Evolutionary conservation across 2,888 invertebrate genomes (phyloP), one percentile per base, ranked within the genome.

Genomic region (Listrodromus nycthemerus): DNA sequence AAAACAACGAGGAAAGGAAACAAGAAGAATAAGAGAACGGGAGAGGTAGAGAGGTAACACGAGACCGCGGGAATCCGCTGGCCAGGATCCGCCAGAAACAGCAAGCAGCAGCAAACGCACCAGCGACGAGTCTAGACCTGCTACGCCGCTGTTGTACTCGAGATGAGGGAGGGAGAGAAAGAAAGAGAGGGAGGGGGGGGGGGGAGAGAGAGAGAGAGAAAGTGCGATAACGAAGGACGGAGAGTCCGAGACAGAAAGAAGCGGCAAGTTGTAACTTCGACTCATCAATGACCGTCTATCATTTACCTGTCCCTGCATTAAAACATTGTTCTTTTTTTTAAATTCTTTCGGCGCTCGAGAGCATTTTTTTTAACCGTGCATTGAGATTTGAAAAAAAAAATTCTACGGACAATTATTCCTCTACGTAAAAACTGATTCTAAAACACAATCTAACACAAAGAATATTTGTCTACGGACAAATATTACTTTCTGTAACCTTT

Each of bases 21-120:
- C n/a, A 33, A 63, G 41, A 76, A 48, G 74, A 81, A 63, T 78
- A 80, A 78, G 82, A 75, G 81, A 76, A 78, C 73, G 78, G 83
- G 71, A 83, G 80, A 83, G 80, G 75, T 45, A 80, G 81, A 75
- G 85, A 86, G 79, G 86, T 86, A 86, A 84, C 80, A 84, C 85
- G 85, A 83, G 82, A 85, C 81, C 74, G 80, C 77, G 81, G 79
- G 70, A 85, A 83, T 83, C 82, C 75, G 85, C 82, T 82, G 83
- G 81, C 85, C 84, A 83, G 83, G 83, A 82, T 86, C 61, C 67
- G 70, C 69, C 66, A 69, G 78, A 84, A 78, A 86, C 73, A 76
- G 78, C 69, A 75, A 67, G 70, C 74, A 61, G 75, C 58, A 76
- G 33, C 41, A 33, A 79, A 79, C 48, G 41, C 63, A 58, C 19